Base-by-base conservation (phyloP, 2,113 vertebrate genomes). In the Tinamus guttatus region DNA sequence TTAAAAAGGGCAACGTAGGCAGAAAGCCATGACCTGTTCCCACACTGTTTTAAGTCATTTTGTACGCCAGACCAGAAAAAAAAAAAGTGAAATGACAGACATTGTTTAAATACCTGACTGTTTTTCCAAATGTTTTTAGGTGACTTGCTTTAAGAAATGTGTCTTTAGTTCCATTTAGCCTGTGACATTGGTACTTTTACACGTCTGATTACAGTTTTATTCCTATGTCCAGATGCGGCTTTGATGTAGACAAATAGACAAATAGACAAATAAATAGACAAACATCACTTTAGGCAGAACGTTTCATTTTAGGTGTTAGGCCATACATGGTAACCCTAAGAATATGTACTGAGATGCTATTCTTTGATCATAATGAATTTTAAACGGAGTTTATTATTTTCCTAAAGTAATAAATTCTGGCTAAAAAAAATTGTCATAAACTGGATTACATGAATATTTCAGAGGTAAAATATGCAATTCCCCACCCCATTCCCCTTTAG, bases 71-170 rank as follows among this genome's bases (percentile, higher is more conserved):
- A 30, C 27, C 25, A 64, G 59, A 63, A 87, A 43, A 80, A 49
- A 54, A 54, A 21, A 47, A 3, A 25, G 9, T 32, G 17, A 4
- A 78, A 15, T 22, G 41, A 65, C 34, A 88, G 71, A 45, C 38
- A 19, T 18, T 25, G 19, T 22, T 74, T 24, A 28, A 21, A 52
- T 51, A 47, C 2, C 0, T 0, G 22, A 13, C 47, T 27, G 4
- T 81, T 92, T 65, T 27, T 51, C 8, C 13, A 74, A 59, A n/a
- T 74, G 68, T 52, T 81, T 89, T 87, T 70, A 36, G 34, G 21
- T 73, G 40, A 45, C 25, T 14, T 62, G 16, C 30, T 52, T 15
- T 38, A 84, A 52, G 40, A 81, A 87, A 69, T 65, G 5, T 28
- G 74, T 25, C 43, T 87, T 30, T 70, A 52, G 25, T 87, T 78